These are phyloP conservation scores for Ennomos fuscantarius DNA, from an alignment of 2,888 invertebrate species.

Conservation along the genomic window DNA sequence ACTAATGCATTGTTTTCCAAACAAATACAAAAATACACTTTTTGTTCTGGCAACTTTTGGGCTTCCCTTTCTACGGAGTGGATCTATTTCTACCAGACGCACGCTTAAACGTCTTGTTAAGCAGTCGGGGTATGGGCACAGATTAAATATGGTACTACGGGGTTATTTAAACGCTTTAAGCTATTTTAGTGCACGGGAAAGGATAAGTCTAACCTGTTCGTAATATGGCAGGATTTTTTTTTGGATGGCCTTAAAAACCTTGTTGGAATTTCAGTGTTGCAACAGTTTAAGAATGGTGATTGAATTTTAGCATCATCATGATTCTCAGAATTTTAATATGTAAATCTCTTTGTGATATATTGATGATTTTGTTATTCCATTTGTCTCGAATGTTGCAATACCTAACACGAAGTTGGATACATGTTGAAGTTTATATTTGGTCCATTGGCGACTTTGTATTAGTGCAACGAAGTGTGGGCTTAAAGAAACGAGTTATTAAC, in stretches of 20 bases:
- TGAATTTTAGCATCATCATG: not conserved
- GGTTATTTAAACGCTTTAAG: conserved; percentile 50
- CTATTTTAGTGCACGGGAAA: conserved; percentile 67
- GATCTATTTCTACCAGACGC: conserved; percentile 73
- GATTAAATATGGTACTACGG: not conserved
- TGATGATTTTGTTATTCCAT: too few species aligned
- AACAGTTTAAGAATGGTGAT: not conserved
- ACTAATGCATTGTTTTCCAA: conserved; percentile 77
- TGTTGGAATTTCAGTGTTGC: conserved; percentile 11
- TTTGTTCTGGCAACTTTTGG: conserved; percentile 42
- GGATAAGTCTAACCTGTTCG: conserved; percentile 48
- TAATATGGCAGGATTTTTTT: conserved; percentile 34
- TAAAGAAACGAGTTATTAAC: too few species aligned
- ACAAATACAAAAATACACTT: conserved; percentile 59
- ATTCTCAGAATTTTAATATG: too few species aligned
- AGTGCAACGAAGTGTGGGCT: too few species aligned
- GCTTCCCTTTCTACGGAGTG: conserved; percentile 53
- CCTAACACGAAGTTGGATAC: too few species aligned
- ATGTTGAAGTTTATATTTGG: too few species aligned
- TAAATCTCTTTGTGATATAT: too few species aligned
- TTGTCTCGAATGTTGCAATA: too few species aligned
- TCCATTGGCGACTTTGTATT: too few species aligned
- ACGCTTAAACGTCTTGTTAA: conserved; percentile 52
- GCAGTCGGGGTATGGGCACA: conserved; percentile 61
- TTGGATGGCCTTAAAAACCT: conserved; percentile 8